These are phyloP conservation scores for Ostrea denselamellosa DNA, from an alignment of 1,140 invertebrate species.

Conservation along the genomic window DNA sequence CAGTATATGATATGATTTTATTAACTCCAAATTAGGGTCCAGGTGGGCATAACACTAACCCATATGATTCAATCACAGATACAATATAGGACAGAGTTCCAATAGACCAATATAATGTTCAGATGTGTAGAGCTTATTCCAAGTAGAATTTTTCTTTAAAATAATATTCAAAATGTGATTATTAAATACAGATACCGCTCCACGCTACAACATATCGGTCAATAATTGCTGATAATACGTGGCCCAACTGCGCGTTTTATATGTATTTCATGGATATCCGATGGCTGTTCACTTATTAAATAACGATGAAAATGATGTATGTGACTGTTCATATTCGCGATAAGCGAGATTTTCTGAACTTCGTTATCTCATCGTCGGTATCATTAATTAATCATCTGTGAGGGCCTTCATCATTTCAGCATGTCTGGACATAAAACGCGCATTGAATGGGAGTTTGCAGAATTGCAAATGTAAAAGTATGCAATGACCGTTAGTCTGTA, in stretches of 20 bases:
- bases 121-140: too few species aligned
- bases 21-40: too few species aligned
- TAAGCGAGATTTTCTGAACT: background rate
- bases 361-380: background rate
- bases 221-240: too few species aligned
- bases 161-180: too few species aligned
- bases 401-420: background rate
- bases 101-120: too few species aligned
- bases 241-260: background rate
- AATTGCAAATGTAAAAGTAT: background rate
- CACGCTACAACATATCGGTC: too few species aligned
- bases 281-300: slow-evolving; percentile 9
- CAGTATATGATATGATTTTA: too few species aligned
- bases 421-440: background rate
- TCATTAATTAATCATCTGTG: background rate
- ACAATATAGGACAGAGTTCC: too few species aligned
- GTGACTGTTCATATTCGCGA: background rate
- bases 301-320: background rate
- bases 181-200: too few species aligned
- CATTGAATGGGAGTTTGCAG: background rate
- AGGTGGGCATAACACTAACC: too few species aligned
- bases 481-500: background rate
- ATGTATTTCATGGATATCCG: slow-evolving; percentile 4
- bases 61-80: too few species aligned
- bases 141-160: too few species aligned